Base-by-base conservation (phyloP, 2,113 vertebrate genomes). In the Chelonoidis abingdonii region DNA sequence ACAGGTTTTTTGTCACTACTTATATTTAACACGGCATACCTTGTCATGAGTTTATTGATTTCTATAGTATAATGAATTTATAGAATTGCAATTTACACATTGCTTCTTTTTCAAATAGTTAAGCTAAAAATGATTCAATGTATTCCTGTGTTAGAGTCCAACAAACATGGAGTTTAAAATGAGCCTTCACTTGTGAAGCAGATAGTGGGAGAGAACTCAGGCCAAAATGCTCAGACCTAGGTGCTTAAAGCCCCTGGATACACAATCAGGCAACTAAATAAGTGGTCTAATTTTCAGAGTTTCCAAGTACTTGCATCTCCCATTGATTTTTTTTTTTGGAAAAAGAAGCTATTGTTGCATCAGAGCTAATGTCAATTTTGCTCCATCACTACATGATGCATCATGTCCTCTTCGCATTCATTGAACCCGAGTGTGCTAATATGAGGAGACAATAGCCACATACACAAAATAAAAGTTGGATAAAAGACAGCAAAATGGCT, bases 31-130 rank as follows among this genome's bases (percentile, higher is more conserved):
- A 69, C 38, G 31, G 19, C 56, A 80, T 84, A 56, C 72, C 56
- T 69, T 92, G 84, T 92, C 69, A 88, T 88, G 80, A 92, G 8
- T 88, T 19, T 75, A 79, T 84, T 92, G 69, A 49, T 69, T 92
- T 84, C n/a, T 50, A 10, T 50, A 22, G 14, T 50, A 50, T 27
- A 62, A 50, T 21, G n/a, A 92, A 83, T 80, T 87, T 62, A 78
- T 53, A 76, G 35, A 72, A 76, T 31, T 10, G 29, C 56, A 29
- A 54, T 92, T 88, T 80, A 54, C 72, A 83, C 69, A 80, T 9
- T 38, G 86, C 29, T 80, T 65, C 47, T 21, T 52, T 92, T 92
- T 83, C 72, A 80, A 29, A 65, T 54, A 78, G 53, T 79, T 79
- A 38, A 38, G 47, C 62, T 82, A 56, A 62, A 50, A 57, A 76